These are phyloP conservation scores for Aplocera efformata DNA, from an alignment of 2,888 invertebrate genomes.

Conservation along the genomic window DNA sequence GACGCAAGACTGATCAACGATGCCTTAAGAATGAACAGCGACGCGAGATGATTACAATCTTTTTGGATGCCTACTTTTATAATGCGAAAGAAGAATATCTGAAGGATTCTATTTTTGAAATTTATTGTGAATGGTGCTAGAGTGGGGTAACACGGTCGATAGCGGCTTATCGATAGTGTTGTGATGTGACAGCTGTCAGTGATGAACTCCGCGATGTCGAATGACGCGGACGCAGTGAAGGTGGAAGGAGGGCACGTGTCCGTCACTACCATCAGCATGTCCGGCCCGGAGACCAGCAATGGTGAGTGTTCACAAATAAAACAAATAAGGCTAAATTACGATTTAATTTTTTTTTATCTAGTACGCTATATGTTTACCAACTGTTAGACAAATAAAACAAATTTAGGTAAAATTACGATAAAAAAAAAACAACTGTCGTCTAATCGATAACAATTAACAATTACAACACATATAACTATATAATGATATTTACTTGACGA, in stretches of 20 bases:
- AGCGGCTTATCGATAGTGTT: constrained; percentile 46
- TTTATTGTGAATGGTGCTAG: constrained; percentile 52
- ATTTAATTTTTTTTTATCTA: too few species aligned
- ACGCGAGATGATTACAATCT: constrained; percentile 57
- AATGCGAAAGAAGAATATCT: constrained; percentile 52
- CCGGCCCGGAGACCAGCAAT: constrained; percentile 80
- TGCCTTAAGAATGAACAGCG: constrained; percentile 64
- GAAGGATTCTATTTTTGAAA: constrained; percentile 44
- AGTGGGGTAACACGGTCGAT: constrained; percentile 54
- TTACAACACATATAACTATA: too few species aligned
- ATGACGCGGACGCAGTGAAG: constrained; percentile 71
- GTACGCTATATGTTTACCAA: too few species aligned
- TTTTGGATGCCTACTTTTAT: constrained; percentile 42
- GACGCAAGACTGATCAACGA: constrained; percentile 58
- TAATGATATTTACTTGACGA: too few species aligned
- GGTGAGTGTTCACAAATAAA: too few species aligned
- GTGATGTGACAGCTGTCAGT: constrained; percentile 34
- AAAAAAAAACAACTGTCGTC: too few species aligned
- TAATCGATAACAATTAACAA: too few species aligned
- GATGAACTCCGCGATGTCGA: constrained; percentile 61
- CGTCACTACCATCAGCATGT: constrained; percentile 89
- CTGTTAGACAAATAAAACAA: too few species aligned
- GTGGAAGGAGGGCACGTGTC: constrained; percentile 83
- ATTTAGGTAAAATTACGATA: too few species aligned
- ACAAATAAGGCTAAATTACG: too few species aligned